Percentiles rank a stretch among this genome's conserved stretches.
These are phyloP conservation scores for Drosophila lini DNA, from an alignment of 1,140 invertebrate species.

Conservation along the genomic window DNA sequence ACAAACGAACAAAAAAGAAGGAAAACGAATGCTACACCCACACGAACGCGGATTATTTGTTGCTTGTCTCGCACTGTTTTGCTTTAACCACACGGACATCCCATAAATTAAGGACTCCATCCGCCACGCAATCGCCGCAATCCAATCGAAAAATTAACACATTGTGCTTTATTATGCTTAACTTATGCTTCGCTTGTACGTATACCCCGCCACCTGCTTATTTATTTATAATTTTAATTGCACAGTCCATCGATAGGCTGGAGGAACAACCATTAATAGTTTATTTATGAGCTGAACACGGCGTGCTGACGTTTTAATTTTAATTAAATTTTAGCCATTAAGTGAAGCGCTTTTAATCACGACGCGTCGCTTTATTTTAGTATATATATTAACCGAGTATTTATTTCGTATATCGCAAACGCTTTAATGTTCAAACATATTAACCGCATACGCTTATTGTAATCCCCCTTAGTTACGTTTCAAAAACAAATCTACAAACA, in stretches of 20 bases:
- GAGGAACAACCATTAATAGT: slow-evolving; percentile 29
- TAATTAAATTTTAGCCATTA: slow-evolving; percentile 42
- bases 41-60: slow-evolving; percentile 54
- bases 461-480: slow-evolving; percentile 29
- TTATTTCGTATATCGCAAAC: slow-evolving; percentile 29
- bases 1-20: slow-evolving; percentile 26
- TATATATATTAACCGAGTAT: background rate
- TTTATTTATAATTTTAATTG: slow-evolving; percentile 54
- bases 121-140: slow-evolving; percentile 29
- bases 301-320: slow-evolving; percentile 41
- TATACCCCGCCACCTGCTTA: slow-evolving; percentile 45
- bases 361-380: slow-evolving; percentile 13
- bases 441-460: slow-evolving; percentile 53
- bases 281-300: slow-evolving; percentile 45
- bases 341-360: slow-evolving; percentile 30
- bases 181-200: slow-evolving; percentile 51
- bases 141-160: slow-evolving; percentile 36
- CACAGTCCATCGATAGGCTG: slow-evolving; percentile 26
- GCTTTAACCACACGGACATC: slow-evolving; percentile 44
- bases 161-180: slow-evolving; percentile 44
- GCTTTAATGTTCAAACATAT: slow-evolving; percentile 37
- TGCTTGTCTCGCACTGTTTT: slow-evolving; percentile 56
- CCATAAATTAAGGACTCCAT: slow-evolving; percentile 43
- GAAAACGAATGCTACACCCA: slow-evolving; percentile 1
- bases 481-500: slow-evolving; percentile 42